Conservation (phyloP, 2,113 vertebrate species). For the Dipodomys merriami region DNA sequence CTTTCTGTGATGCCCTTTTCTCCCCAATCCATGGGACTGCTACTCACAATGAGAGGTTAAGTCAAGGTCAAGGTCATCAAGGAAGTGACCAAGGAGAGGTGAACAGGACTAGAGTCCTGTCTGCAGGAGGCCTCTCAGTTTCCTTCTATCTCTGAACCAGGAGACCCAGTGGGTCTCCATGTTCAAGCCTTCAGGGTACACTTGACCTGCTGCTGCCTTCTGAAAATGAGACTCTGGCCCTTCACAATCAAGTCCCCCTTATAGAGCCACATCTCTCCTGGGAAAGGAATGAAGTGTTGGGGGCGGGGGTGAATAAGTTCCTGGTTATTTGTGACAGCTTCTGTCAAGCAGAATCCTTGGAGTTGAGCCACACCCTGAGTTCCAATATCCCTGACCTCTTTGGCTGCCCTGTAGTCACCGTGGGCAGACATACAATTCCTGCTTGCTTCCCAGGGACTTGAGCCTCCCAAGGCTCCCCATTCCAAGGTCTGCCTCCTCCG, state of each 20-base stretch:
- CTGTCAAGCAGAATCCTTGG: neutral
- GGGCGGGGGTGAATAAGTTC: neutral
- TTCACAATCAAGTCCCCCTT: neutral
- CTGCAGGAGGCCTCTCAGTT: neutral
- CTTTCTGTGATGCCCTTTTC: neutral
- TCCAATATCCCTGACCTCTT: neutral
- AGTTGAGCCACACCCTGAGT: neutral
- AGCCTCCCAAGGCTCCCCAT: neutral
- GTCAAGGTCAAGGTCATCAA: slow-evolving; percentile 78
- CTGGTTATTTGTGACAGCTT: neutral
- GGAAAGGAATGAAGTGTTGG: neutral
- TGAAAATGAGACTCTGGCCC: neutral
- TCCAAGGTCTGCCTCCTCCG: neutral
- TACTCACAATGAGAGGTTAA: slow-evolving; percentile 47
- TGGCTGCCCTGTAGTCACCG: neutral
- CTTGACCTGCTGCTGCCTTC: slow-evolving; percentile 32
- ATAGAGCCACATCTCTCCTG: neutral
- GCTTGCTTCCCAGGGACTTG: neutral
- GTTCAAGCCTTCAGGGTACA: neutral
- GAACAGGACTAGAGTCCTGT: neutral
- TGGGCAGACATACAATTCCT: neutral
- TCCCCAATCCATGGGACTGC: neutral
- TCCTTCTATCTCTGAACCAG: neutral
- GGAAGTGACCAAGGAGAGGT: neutral
- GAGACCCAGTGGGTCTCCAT: neutral